A percentile compares a stretch with the other conserved stretches of the same genome.
Evolutionary conservation across 2,113 vertebrate genomes (phyloP).

Genomic region (Sialia sialis): DNA sequence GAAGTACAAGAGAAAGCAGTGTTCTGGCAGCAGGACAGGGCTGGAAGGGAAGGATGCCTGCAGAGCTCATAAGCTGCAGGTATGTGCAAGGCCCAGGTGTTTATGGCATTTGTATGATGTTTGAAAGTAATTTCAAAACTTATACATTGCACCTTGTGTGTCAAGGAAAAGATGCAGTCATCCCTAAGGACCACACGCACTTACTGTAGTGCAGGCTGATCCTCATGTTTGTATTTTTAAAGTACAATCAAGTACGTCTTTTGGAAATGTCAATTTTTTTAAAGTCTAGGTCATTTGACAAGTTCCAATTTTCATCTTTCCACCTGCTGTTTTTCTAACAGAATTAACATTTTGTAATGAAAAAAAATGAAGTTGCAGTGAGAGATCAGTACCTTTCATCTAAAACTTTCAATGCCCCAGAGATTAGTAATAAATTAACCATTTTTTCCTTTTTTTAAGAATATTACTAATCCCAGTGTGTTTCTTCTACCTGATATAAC

Average conservation of each 20-base stretch:
- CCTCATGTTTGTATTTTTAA: neutral
- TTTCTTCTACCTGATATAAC: neutral
- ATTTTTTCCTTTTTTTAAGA: neutral
- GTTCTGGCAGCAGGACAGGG: neutral
- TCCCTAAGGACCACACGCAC: neutral
- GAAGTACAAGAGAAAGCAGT: neutral
- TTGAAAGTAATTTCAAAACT: neutral
- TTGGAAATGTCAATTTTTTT: neutral
- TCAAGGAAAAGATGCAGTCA: neutral
- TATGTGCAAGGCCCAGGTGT: rapidly evolving
- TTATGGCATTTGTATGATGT: neutral
- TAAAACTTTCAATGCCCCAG: neutral
- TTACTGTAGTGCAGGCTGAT: neutral
- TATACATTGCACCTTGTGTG: neutral
- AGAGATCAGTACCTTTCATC: neutral
- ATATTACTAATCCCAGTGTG: neutral
- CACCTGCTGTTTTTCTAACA: neutral
- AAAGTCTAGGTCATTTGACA: neutral
- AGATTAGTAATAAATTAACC: neutral
- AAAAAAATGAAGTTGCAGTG: neutral
- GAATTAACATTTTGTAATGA: neutral
- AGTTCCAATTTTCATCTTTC: neutral
- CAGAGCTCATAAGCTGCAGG: neutral
- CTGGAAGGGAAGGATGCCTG: neutral
- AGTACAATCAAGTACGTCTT: neutral